Base-by-base conservation (phyloP, 2,888 invertebrate species). In the Amblyjoppa fuscipennis region DNA sequence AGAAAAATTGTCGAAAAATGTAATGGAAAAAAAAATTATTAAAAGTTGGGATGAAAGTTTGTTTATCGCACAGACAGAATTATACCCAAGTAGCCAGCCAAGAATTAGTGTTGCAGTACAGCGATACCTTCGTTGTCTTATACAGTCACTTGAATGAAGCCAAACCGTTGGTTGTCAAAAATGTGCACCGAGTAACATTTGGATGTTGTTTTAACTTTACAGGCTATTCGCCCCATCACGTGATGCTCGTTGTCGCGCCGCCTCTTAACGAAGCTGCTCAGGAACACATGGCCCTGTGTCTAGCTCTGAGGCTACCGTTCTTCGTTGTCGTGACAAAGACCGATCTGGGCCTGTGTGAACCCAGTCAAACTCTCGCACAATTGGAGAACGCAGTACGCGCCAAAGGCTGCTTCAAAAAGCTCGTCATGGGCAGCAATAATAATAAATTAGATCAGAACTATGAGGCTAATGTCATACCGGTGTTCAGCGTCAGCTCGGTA, bases 241-340 rank as follows among this genome's bases (percentile, higher is more conserved):
- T 97, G 49, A 97, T 98, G 97, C 95, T 98, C 75, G 97, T 98
- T 1, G 90, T 94, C 78, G 93, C 94, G 20, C 92, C 92, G 16
- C 93, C 94, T 20, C 88, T 93, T 64, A 94, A 92, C 80, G 93
- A 94, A 87, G 92, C 93, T 25, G 92, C 92, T 3, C 97, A 98
- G 89, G 99, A 99, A 93, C 99, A 99, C 94, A 95, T 99, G 81
- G 97, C 97, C 0, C 96, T 99, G 61, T 96, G 97, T 1, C 95
- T 97, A 0, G 98, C 98, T 0, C 93, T 98, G 66, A 96, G 97
- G 89, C 96, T 98, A 90, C 99, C 99, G 0, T 97, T 99, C 94
- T 98, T 99, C 93, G 97, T 98, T 20, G 98, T 99, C 0, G 96
- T 99, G 83, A 99, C 98, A 85, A 99, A 99, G 95, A 97, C 97